Evolutionary conservation across 2,888 invertebrate genomes (phyloP), one percentile per base, ranked within the genome.

Genomic region (Ischnura elegans): DNA sequence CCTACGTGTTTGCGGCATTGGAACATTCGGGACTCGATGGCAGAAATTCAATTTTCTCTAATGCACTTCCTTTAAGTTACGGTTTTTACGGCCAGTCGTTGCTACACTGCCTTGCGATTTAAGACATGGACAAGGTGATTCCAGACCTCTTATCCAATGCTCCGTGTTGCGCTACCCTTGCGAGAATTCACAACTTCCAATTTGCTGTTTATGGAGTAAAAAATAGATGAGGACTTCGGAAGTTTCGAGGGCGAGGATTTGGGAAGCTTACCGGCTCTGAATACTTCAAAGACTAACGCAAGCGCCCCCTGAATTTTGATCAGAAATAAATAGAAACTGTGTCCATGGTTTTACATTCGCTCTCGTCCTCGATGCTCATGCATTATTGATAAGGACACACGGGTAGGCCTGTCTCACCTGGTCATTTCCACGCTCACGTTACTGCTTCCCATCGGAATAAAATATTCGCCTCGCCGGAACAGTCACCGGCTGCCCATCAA

Each of bases 331-430:
- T 90, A 61, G 90, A 42, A 90, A 42, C 55, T 10, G 61, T 61
- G 43, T 90, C 90, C 90, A 90, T 43, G 55, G 61, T 90, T 90
- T 90, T 55, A 90, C 61, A 90, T 90, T 90, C 90, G 61, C 42
- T 61, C 42, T 66, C 55, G 43, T 13, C 90, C 66, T 61, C 43
- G 55, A 43, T n/a, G n/a, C 90, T 90, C 90, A 90, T 90, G 43
- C 61, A 90, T 90, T 90, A 90, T 90, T 90, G 43, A 90, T 51
- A 42, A 43, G 90, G 61, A 90, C 43, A n/a, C 36, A 29, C 61
- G 42, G 61, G 25, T n/a, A n/a, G n/a, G 29, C 4, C 90, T 25
- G 61, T 43, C 61, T 55, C 61, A 90, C 90, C 90, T 90, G 90
- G 90, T 90, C 90, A 90, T 36, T 61, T 90, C 90, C 86, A 86